These are phyloP conservation scores for Zhuqinia jingwanae DNA, from an alignment of 2,888 invertebrate genomes.

Conservation along the genomic window DNA sequence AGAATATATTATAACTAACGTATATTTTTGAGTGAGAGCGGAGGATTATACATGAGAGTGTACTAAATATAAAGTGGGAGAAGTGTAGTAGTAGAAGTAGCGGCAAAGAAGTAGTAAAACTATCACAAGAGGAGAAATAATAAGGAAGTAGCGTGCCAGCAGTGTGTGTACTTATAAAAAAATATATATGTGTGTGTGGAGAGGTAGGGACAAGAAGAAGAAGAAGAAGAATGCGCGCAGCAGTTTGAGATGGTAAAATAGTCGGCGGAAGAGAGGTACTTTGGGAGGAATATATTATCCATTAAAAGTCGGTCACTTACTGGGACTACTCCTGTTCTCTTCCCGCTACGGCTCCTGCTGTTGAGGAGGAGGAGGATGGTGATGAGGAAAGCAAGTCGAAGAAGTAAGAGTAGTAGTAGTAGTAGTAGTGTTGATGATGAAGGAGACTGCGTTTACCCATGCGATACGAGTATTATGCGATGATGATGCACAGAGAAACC, in stretches of 20 bases:
- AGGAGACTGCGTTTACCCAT: constrained; percentile 30
- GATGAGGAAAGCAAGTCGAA: constrained; percentile 26
- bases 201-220: no score
- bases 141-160: constrained; percentile 1
- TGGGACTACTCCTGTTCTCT: constrained; percentile 38
- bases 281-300: constrained; percentile 40
- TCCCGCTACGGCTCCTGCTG: not conserved
- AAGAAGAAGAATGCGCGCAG: not conserved
- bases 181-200: not conserved
- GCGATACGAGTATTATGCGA: constrained; percentile 27
- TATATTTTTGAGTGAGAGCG: constrained; percentile 1
- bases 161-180: not conserved
- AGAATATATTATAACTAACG: constrained; percentile 42
- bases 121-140: constrained; percentile 1
- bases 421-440: not conserved
- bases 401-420: constrained; percentile 6
- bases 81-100: not conserved
- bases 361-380: constrained; percentile 21
- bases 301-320: constrained; percentile 49
- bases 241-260: constrained; percentile 14
- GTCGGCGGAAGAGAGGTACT: constrained; percentile 4
- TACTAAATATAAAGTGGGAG: not conserved
- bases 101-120: not conserved
- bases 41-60: constrained; percentile 16
- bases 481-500: constrained; percentile 27